These are phyloP conservation scores for Labia minor DNA, from an alignment of 2,888 invertebrate species.

Conservation along the genomic window DNA sequence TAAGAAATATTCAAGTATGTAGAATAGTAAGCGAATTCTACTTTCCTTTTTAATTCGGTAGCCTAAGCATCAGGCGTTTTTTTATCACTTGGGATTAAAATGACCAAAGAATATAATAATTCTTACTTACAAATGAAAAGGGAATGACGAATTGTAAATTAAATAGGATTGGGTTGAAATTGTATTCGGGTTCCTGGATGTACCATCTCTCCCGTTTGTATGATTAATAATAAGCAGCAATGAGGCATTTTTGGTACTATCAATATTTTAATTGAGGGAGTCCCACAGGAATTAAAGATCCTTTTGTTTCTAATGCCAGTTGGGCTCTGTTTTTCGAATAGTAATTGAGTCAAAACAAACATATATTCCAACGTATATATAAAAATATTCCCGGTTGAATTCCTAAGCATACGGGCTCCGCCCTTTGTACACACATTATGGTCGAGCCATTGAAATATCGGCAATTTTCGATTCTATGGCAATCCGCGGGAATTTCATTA, in stretches of 20 bases:
- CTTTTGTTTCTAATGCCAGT: not conserved
- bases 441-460: not conserved
- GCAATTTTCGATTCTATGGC: not conserved
- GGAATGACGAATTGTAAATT: too few species aligned
- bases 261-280: not conserved
- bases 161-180: too few species aligned
- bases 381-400: not conserved
- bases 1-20: too few species aligned
- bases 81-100: too few species aligned
- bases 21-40: too few species aligned
- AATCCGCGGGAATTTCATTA: conserved; percentile 1
- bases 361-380: not conserved
- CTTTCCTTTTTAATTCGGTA: too few species aligned
- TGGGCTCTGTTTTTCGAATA: not conserved
- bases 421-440: not conserved
- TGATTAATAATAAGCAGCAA: conserved; percentile 1
- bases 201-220: not conserved
- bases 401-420: not conserved
- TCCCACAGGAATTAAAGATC: not conserved
- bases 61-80: too few species aligned
- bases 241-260: not conserved
- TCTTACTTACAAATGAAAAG: too few species aligned
- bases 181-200: too few species aligned
- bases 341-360: not conserved
- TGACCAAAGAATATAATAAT: too few species aligned